Evolutionary conservation across 2,888 invertebrate genomes (phyloP), one percentile per base, ranked within the genome.

Genomic region (Oasisia sp.): DNA sequence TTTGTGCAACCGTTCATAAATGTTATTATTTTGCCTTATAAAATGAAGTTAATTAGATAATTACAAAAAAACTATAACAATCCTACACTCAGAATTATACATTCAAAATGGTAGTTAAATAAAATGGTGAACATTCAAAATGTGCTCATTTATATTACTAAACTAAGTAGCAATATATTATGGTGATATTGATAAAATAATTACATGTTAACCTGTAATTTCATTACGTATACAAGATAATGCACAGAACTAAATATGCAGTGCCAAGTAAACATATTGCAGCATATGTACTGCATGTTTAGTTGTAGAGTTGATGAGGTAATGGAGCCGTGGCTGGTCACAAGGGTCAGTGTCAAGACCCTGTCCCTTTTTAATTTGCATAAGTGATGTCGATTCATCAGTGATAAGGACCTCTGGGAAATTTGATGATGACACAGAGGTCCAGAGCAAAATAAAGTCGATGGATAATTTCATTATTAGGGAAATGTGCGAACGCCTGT

Each of bases 301-400:
- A 74, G 74, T 74, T 74, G 19, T 19, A 74, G 74, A 74, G 74
- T 74, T 74, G 74, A 14, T 74, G 27, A 74, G 7, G 74, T 74
- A 74, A 74, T 74, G 74, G 27, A 74, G 74, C 74, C 74, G 4
- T 74, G 74, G 74, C 27, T 19, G 14, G 74, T 27, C 74, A 74
- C n/a, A 74, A 7, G 27, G 74, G n/a, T 74, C 74, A 74, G 74
- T 74, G 74, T 74, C 74, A 74, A n/a, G 74, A 74, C 74, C 74
- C 74, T 74, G 74, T 74, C 74, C 74, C 74, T 74, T 74, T 74
- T 74, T 74, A 74, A 74, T 74, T 74, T 74, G 27, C 74, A 74
- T 74, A 74, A 74, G 74, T 74, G 74, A 74, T 74, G 74, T 74
- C 74, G 74, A 74, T 74, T 74, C 74, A 74, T 74, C 74, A 74